phyloP scores from a whole-genome alignment of 2,797 vertebrate genomes.

The Sorex maritimensis region DNA sequence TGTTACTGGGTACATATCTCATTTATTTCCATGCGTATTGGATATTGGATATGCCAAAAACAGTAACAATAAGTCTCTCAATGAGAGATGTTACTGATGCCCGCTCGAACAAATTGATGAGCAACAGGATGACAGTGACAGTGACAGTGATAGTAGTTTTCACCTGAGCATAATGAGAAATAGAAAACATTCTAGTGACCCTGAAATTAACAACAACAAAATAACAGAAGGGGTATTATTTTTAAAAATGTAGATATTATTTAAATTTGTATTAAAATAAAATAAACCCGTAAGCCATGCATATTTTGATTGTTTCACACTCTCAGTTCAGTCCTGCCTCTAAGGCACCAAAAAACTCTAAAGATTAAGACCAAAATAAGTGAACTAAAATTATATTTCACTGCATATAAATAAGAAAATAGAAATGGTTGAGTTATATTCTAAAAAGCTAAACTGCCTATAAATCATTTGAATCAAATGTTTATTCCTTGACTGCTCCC shows the following conservation, averaged over 20 bases:
- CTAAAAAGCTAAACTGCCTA: neutral
- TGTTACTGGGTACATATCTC: neutral
- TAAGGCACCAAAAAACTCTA: neutral
- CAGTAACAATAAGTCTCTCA: too few species aligned
- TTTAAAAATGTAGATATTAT: slow-evolving; percentile 13
- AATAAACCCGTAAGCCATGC: neutral
- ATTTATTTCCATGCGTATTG: neutral
- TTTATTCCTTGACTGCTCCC: neutral
- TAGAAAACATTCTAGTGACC: neutral
- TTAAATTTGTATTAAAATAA: slow-evolving; percentile 60
- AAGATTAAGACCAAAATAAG: slow-evolving; percentile 12
- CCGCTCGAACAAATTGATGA: too few species aligned
- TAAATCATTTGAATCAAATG: slow-evolving; percentile 19
- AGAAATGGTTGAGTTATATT: neutral
- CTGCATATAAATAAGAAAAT: neutral
- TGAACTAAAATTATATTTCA: slow-evolving; percentile 19
- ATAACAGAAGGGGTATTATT: slow-evolving; percentile 8
- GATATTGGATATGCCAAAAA: too few species aligned
- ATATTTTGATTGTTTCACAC: neutral
- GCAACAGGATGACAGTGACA: too few species aligned
- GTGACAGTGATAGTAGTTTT: neutral
- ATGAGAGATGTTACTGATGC: too few species aligned
- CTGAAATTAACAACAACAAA: neutral
- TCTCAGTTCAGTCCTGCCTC: neutral
- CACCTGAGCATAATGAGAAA: slow-evolving; percentile 14